Percentiles rank a stretch among this genome's conserved stretches.
phyloP scores from a whole-genome alignment of 2,797 vertebrate species.

The Paedocypris micromegethes region DNA sequence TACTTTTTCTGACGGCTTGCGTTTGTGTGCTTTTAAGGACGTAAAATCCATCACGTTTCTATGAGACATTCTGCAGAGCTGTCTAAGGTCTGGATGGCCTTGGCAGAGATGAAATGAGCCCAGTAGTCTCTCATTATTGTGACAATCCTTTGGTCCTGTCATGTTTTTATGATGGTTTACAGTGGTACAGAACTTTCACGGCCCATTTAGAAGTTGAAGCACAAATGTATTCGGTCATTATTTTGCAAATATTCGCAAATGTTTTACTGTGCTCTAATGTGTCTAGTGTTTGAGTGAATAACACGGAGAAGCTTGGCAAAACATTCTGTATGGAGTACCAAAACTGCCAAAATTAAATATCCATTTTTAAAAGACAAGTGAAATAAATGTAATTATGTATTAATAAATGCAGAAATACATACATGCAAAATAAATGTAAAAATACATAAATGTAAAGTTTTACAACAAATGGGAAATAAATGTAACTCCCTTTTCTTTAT shows the following conservation, averaged over 20 bases:
- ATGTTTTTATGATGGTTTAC: slow-evolving; percentile 50
- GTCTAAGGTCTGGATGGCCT: slow-evolving; percentile 16
- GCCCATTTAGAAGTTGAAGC: slow-evolving; percentile 50
- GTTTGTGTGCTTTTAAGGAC: slow-evolving; percentile 20
- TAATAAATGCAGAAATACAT: too few species aligned
- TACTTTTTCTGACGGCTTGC: slow-evolving; percentile 12
- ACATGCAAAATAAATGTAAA: too few species aligned
- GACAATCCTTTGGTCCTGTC: slow-evolving; percentile 43
- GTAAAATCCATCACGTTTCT: slow-evolving; percentile 28
- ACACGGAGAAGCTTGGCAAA: too few species aligned
- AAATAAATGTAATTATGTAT: too few species aligned
- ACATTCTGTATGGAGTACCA: too few species aligned
- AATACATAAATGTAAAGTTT: too few species aligned
- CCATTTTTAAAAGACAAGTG: too few species aligned
- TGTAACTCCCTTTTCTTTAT: too few species aligned
- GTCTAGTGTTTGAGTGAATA: too few species aligned
- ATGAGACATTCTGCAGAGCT: slow-evolving; percentile 24
- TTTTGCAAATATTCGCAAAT: slow-evolving; percentile 34
- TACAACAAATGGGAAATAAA: too few species aligned
- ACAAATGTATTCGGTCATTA: slow-evolving; percentile 57
- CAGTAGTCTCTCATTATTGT: slow-evolving; percentile 31
- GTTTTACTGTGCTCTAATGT: background rate
- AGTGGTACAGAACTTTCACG: slow-evolving; percentile 54
- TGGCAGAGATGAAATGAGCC: slow-evolving; percentile 32
- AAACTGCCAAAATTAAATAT: too few species aligned